These are phyloP conservation scores for Macaria notata DNA, from an alignment of 2,888 invertebrate species.

Conservation along the genomic window DNA sequence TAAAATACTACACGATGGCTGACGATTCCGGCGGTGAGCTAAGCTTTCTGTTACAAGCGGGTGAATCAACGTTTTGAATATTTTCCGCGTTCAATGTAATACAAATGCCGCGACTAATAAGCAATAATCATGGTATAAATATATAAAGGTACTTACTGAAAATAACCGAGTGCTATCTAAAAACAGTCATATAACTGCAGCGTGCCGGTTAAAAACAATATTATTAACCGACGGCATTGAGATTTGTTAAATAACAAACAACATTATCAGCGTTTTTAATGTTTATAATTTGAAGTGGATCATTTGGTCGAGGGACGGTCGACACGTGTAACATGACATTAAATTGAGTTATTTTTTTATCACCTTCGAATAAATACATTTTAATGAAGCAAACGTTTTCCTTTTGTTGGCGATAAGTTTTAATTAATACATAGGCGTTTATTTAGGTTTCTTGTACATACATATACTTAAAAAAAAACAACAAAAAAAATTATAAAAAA, in stretches of 20 bases:
- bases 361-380: neutral
- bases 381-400: no score
- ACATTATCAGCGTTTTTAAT: constrained; percentile 39
- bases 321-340: constrained; percentile 31
- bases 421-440: no score
- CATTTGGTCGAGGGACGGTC: constrained; percentile 13
- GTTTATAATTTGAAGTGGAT: constrained; percentile 36
- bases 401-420: no score
- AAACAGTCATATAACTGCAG: constrained; percentile 5
- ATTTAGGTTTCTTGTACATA: no score
- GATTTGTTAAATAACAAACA: constrained; percentile 48
- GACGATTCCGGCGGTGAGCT: constrained; percentile 18
- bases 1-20: constrained; percentile 2
- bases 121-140: no score
- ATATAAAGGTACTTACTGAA: no score
- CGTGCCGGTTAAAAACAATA: constrained; percentile 23
- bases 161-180: no score
- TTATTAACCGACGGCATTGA: constrained; percentile 37
- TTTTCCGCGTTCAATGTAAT: constrained; percentile 7
- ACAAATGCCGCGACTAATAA: no score
- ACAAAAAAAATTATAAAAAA: no score
- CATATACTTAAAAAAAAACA: no score
- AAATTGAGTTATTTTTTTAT: neutral
- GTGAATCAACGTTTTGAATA: constrained; percentile 15
- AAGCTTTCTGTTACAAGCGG: constrained; percentile 28